A percentile compares a stretch with the other conserved stretches of the same genome.
phyloP scores from a whole-genome alignment of 2,113 vertebrate genomes.

The Suricata suricatta region DNA sequence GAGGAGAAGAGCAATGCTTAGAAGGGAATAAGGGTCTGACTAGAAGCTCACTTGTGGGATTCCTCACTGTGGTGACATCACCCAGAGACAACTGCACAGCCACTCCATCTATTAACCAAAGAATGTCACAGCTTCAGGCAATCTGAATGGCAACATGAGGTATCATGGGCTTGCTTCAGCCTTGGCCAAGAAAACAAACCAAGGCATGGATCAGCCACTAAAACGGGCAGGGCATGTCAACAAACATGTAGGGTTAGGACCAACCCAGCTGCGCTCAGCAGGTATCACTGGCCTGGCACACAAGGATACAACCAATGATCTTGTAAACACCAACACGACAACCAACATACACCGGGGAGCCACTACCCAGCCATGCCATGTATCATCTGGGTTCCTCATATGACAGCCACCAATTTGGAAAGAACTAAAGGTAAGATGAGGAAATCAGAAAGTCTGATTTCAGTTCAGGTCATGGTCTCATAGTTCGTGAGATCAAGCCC shows the following conservation, averaged over 20 bases:
- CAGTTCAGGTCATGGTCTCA: no score
- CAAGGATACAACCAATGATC: background rate
- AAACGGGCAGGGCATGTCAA: background rate
- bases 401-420: background rate
- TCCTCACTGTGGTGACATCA: background rate
- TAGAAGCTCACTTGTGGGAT: background rate
- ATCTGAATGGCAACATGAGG: background rate
- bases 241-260: background rate
- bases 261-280: background rate
- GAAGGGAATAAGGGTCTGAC: background rate
- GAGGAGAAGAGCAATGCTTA: background rate
- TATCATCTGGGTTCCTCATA: background rate
- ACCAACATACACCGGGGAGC: background rate
- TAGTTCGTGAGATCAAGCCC: no score
- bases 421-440: background rate
- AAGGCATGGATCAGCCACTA: background rate
- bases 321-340: background rate
- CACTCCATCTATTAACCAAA: background rate
- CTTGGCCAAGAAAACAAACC: background rate
- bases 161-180: background rate
- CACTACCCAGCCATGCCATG: accelerated
- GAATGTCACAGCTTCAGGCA: background rate
- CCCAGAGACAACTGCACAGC: no score
- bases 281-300: background rate
- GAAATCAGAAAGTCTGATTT: background rate